Percentiles rank a stretch among this genome's conserved stretches.
Conservation (phyloP, 2,113 vertebrate species). For the Lepidiolamprologus cunningtoni region DNA sequence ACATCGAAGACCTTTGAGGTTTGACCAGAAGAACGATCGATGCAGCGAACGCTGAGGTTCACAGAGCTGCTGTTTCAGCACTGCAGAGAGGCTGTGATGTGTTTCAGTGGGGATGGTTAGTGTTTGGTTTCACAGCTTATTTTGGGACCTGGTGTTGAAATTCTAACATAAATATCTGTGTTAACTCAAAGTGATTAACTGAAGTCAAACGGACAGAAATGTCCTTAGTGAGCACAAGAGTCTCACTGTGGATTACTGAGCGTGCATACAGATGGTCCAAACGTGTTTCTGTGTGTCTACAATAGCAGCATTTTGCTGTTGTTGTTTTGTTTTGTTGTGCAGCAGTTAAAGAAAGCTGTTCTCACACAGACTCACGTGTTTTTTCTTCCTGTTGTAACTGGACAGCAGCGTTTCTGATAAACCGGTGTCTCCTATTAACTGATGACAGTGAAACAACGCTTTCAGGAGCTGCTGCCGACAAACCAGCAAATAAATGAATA, state of each 20-base stretch:
- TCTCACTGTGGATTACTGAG: neutral
- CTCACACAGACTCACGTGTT: neutral
- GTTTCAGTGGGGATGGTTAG: neutral
- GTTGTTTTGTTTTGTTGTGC: neutral
- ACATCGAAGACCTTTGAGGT: neutral
- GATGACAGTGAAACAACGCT: neutral
- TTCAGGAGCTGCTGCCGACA: neutral
- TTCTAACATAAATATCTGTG: neutral
- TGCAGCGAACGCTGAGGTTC: neutral
- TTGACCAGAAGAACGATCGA: neutral
- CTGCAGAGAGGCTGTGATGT: neutral
- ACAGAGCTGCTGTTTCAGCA: neutral
- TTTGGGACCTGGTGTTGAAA: neutral
- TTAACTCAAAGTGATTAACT: neutral
- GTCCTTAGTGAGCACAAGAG: neutral
- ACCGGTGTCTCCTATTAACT: neutral
- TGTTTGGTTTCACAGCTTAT: neutral
- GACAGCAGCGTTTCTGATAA: neutral
- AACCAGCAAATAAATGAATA: neutral
- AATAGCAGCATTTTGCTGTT: neutral
- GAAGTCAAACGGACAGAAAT: neutral
- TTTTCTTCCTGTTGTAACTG: accelerated
- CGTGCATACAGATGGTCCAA: neutral
- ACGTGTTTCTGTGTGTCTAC: neutral
- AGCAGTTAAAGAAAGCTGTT: neutral